Conservation (phyloP, 2,888 invertebrate species). For the Sarcophaga carnaria region DNA sequence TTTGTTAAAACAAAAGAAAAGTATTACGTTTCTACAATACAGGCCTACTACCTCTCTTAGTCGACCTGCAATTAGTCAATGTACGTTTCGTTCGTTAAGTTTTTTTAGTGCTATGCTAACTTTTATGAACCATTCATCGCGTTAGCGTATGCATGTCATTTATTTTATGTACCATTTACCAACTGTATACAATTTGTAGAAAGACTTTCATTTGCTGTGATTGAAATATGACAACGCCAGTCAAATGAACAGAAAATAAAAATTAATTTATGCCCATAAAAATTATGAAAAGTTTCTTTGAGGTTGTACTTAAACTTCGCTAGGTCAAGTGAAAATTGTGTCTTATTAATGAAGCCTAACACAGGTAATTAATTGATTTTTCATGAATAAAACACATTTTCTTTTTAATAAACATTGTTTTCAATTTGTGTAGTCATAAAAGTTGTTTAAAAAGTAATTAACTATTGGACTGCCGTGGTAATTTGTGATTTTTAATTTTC, state of each 20-base stretch:
- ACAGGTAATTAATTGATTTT: not conserved
- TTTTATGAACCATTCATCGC: not conserved
- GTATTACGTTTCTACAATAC: not conserved
- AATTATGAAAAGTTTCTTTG: too few relatives aligned
- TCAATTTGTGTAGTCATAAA: not conserved
- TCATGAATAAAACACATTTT: too few relatives aligned
- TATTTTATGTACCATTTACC: too few relatives aligned
- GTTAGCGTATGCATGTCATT: not conserved
- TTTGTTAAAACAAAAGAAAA: constrained; percentile 7
- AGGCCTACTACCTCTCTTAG: not conserved
- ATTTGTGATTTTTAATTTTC: too few relatives aligned
- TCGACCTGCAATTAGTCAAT: constrained; percentile 25
- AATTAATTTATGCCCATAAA: not conserved
- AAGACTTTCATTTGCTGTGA: constrained; percentile 28
- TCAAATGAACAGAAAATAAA: not conserved
- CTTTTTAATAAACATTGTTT: too few relatives aligned
- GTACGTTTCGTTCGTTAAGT: constrained; percentile 6
- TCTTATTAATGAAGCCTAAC: not conserved
- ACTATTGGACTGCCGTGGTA: too few relatives aligned
- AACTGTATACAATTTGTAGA: not conserved
- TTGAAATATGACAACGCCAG: constrained; percentile 27
- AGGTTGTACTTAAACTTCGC: not conserved
- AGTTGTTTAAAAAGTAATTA: too few relatives aligned
- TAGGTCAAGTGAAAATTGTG: constrained; percentile 19
- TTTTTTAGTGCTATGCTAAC: not conserved